Conservation (phyloP, 2,113 vertebrate genomes). For the Pseudorectes ferrugineus region DNA sequence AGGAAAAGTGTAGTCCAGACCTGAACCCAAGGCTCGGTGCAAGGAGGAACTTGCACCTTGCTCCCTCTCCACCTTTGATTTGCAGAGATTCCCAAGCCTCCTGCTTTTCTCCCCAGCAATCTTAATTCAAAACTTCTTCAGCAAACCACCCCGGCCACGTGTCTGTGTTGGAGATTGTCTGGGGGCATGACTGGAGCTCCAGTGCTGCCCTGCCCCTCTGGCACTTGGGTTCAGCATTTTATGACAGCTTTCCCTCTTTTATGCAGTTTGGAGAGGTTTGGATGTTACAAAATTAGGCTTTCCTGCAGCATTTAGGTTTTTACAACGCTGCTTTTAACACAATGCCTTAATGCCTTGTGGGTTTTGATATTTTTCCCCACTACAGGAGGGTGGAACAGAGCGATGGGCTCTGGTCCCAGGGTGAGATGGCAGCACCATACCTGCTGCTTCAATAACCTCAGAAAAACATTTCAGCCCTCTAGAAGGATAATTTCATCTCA, state of each 20-base stretch:
- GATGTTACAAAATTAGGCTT: not conserved
- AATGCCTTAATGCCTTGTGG: not conserved
- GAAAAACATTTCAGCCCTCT: not conserved
- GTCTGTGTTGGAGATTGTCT: not conserved
- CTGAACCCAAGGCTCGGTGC: not conserved
- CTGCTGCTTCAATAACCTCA: not conserved
- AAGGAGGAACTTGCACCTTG: not conserved
- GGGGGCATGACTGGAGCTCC: not conserved
- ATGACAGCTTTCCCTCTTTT: not conserved
- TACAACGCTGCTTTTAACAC: not conserved
- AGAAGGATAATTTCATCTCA: not conserved
- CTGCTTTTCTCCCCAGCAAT: not conserved
- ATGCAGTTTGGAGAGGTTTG: not conserved
- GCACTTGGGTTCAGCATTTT: not conserved
- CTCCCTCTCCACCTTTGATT: not conserved
- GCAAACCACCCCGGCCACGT: rapidly evolving
- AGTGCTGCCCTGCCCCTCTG: not conserved
- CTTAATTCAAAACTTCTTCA: not conserved
- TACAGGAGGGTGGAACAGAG: rapidly evolving
- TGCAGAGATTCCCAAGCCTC: not conserved
- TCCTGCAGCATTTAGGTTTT: not conserved
- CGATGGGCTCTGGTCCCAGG: rapidly evolving
- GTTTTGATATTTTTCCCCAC: not conserved
- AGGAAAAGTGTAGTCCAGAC: not conserved
- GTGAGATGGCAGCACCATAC: not conserved